Evolutionary conservation across 2,797 vertebrate species (phyloP).

Genomic region (Momotus momota): DNA sequence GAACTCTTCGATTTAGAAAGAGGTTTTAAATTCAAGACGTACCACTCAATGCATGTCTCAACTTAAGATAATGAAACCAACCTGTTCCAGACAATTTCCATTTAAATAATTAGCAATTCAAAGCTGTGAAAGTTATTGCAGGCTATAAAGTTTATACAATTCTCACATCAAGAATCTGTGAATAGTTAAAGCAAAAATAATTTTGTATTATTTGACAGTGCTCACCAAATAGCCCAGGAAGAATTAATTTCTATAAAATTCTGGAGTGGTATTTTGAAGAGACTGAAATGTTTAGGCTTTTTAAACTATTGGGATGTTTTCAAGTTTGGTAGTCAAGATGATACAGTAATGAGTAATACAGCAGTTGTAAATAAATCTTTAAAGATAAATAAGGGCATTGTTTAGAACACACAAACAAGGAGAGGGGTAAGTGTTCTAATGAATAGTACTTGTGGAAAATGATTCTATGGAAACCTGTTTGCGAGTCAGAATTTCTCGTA

Average conservation of each 20-base stretch:
- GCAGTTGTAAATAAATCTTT: not conserved
- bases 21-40: not conserved
- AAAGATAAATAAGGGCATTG: not conserved
- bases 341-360: not conserved
- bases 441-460: not conserved
- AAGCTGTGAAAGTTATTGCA: not conserved
- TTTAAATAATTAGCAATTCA: conserved; percentile 26
- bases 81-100: not conserved
- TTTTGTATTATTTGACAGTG: not conserved
- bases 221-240: not conserved
- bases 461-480: not conserved
- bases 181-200: not conserved
- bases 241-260: not conserved
- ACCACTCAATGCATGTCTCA: not conserved
- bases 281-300: not conserved
- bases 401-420: not conserved
- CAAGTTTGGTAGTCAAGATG: not conserved
- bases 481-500: not conserved
- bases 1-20: not conserved
- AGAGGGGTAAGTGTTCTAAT: not conserved
- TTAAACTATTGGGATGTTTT: not conserved
- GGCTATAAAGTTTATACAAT: not conserved
- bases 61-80: not conserved
- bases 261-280: not conserved
- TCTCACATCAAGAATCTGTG: not conserved